phyloP scores from a whole-genome alignment of 2,113 vertebrate species.

The Sardina pilchardus region DNA sequence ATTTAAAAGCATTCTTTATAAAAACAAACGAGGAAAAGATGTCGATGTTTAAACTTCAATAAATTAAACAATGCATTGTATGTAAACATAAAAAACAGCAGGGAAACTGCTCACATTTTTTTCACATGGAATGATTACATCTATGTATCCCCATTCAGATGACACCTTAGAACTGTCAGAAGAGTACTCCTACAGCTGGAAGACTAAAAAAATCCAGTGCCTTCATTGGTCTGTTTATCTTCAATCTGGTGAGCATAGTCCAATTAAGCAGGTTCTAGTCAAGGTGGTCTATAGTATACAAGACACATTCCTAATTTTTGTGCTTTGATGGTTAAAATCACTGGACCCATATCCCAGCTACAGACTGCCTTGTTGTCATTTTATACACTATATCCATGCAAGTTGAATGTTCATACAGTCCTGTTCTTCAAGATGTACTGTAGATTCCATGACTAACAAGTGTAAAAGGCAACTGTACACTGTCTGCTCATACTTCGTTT shows the following conservation, averaged over 20 bases:
- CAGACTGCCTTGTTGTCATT: background rate
- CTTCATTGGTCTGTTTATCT: background rate
- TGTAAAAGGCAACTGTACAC: background rate
- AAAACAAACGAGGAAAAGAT: background rate
- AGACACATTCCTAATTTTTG: background rate
- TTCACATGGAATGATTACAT: slow-evolving; percentile 2
- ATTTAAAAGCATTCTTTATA: background rate
- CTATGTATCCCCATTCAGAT: slow-evolving; percentile 2
- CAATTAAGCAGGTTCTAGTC: background rate
- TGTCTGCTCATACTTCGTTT: background rate
- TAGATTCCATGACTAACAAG: background rate
- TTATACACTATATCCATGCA: background rate
- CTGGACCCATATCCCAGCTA: background rate
- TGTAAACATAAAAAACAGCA: slow-evolving; percentile 12
- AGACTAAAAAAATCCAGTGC: background rate
- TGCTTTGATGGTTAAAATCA: background rate
- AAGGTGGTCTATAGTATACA: background rate
- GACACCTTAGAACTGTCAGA: background rate
- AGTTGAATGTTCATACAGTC: background rate
- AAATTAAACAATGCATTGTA: background rate
- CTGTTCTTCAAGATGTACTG: background rate
- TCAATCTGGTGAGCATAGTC: background rate
- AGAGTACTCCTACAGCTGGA: background rate
- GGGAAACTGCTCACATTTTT: background rate
- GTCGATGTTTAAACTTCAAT: background rate